Evolutionary conservation across 53 echinoderm and acorn worm genomes (phyloP).

Genomic region (Hippasteria phrygiana): DNA sequence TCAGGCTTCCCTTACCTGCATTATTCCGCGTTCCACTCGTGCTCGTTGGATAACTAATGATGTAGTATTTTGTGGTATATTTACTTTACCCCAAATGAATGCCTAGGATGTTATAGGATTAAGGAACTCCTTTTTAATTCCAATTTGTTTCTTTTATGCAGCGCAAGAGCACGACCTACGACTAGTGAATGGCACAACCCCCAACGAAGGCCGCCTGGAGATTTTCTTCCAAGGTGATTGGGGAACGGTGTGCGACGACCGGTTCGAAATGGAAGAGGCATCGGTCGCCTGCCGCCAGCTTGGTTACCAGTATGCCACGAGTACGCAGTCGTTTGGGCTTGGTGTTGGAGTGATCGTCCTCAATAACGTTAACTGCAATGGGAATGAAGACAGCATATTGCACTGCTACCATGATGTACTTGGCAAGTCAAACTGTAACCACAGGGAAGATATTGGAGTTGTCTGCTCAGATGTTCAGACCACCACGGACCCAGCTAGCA

Average conservation of each 20-base stretch:
- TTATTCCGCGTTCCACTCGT: too few relatives aligned
- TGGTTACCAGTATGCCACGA: background rate
- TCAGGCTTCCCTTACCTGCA: too few relatives aligned
- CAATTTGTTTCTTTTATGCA: too few relatives aligned
- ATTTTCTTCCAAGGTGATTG: constrained; percentile 4
- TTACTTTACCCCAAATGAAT: too few relatives aligned
- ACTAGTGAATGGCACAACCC: background rate
- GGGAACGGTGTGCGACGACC: background rate
- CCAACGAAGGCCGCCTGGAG: constrained; percentile 8
- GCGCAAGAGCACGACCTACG: background rate
- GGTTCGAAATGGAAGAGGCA: background rate
- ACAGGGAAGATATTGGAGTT: background rate
- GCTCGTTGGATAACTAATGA: too few relatives aligned
- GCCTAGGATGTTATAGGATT: too few relatives aligned
- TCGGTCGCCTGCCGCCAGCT: constrained; percentile 34
- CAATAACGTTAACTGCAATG: constrained; percentile 35
- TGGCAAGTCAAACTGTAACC: background rate
- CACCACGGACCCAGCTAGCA: background rate
- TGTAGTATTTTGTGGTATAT: too few relatives aligned
- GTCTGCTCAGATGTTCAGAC: constrained; percentile 1
- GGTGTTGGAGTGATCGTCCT: background rate
- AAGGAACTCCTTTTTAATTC: too few relatives aligned
- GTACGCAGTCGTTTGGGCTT: background rate
- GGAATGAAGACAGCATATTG: constrained; percentile 22
- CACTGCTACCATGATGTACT: constrained; percentile 27